Conservation (phyloP, 2,797 vertebrate species). For the Malacoraja senta region DNA sequence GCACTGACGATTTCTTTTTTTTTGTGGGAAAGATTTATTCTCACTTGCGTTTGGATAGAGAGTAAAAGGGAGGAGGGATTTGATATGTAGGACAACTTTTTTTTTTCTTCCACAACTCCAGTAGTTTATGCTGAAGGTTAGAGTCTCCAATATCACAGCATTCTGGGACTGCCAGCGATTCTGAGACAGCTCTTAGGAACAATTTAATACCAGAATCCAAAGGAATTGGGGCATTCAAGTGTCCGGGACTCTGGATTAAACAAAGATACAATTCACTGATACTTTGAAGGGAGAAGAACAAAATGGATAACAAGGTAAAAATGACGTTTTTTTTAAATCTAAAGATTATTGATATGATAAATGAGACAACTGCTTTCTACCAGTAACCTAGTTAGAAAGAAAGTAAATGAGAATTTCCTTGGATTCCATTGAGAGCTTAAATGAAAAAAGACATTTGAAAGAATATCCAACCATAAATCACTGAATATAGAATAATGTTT, state of each 20-base stretch:
- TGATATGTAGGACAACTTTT: slow-evolving; percentile 8
- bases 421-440: neutral
- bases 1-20: neutral
- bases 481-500: no score
- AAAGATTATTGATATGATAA: neutral
- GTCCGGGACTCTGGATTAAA: neutral
- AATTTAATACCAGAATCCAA: neutral
- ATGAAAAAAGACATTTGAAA: neutral
- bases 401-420: neutral
- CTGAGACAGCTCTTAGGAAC: neutral
- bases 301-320: slow-evolving; percentile 15
- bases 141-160: neutral
- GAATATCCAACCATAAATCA: neutral
- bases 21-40: neutral
- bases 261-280: neutral
- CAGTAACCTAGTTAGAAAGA: neutral
- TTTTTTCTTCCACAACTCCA: neutral
- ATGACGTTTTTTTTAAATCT: neutral
- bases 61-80: neutral
- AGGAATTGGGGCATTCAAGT: neutral
- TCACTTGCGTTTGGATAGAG: neutral
- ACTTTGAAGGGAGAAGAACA: no score
- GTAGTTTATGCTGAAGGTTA: neutral
- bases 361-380: neutral
- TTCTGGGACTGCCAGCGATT: neutral